phyloP scores from a whole-genome alignment of 2,888 invertebrate genomes.

The Syritta pipiens region DNA sequence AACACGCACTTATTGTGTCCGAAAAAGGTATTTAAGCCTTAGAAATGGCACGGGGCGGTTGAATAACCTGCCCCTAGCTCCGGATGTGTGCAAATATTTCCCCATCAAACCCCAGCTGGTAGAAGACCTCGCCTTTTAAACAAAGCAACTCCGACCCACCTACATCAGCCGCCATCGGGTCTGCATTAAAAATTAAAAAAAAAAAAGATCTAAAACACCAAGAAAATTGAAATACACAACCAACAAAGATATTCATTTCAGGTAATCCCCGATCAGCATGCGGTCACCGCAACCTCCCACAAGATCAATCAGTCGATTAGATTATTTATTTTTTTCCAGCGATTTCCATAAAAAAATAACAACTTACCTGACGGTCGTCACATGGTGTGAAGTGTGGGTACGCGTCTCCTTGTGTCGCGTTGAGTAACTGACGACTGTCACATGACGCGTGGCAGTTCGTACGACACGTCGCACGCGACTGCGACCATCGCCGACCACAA shows the following conservation, averaged over 20 bases:
- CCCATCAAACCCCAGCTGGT: no score
- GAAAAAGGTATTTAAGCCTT: no score
- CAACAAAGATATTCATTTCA: conserved; percentile 7
- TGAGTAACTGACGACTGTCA: conserved; percentile 79
- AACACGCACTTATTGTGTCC: no score
- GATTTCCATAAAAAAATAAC: background rate
- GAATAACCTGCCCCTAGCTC: no score
- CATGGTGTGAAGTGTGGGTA: conserved; percentile 79
- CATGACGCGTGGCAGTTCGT: conserved; percentile 79
- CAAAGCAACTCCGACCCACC: no score
- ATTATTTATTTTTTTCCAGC: background rate
- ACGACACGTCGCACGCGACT: conserved; percentile 79
- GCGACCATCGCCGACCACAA: conserved; percentile 79
- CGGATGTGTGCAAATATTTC: no score
- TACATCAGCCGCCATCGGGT: background rate
- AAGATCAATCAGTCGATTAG: conserved; percentile 4
- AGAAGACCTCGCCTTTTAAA: no score
- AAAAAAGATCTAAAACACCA: background rate
- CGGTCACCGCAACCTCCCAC: conserved; percentile 17
- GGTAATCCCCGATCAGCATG: conserved; percentile 29
- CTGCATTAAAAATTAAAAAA: conserved; percentile 13
- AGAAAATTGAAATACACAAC: no score
- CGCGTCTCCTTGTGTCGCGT: conserved; percentile 79
- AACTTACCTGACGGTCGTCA: conserved; percentile 79
- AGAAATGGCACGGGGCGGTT: no score